Conservation (phyloP, 2,888 invertebrate species). For the Eristalis arbustorum region DNA sequence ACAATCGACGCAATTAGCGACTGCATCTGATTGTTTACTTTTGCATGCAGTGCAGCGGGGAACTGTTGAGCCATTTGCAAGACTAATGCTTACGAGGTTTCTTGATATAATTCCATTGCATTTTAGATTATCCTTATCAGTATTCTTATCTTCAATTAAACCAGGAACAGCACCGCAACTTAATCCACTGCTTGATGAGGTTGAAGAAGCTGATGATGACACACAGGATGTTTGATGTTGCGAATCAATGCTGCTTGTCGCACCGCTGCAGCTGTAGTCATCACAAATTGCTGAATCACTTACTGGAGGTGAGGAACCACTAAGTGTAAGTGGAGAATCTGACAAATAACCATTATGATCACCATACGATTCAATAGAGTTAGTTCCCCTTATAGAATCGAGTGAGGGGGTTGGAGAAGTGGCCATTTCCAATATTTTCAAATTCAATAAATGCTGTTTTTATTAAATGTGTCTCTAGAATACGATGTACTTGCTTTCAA, state of each 20-base stretch:
- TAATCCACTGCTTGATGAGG: constrained; percentile 81
- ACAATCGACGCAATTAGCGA: constrained; percentile 97
- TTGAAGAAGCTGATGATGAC: constrained; percentile 77
- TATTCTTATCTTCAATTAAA: constrained; percentile 42
- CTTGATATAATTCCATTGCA: constrained; percentile 71
- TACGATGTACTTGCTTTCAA: background rate
- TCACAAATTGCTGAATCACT: constrained; percentile 92
- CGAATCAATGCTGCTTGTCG: constrained; percentile 76
- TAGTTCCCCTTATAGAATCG: constrained; percentile 92
- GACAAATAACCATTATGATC: constrained; percentile 90
- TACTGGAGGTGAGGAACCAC: constrained; percentile 93
- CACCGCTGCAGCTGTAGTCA: constrained; percentile 81
- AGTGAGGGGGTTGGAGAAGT: constrained; percentile 93
- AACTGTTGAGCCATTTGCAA: constrained; percentile 79
- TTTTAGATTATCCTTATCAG: constrained; percentile 64
- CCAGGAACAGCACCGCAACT: constrained; percentile 80
- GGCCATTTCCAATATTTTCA: constrained; percentile 85
- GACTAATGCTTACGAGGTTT: constrained; percentile 79
- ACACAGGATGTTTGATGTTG: constrained; percentile 78
- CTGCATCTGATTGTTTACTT: constrained; percentile 95
- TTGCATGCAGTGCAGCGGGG: constrained; percentile 97
- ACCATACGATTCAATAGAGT: constrained; percentile 92
- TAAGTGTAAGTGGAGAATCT: constrained; percentile 89
- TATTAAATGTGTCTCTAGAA: background rate
- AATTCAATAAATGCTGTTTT: background rate